A percentile compares a stretch with the other conserved stretches of the same genome.
These are phyloP conservation scores for Saccostrea glomerata DNA, from an alignment of 1,140 invertebrate genomes.

Conservation along the genomic window DNA sequence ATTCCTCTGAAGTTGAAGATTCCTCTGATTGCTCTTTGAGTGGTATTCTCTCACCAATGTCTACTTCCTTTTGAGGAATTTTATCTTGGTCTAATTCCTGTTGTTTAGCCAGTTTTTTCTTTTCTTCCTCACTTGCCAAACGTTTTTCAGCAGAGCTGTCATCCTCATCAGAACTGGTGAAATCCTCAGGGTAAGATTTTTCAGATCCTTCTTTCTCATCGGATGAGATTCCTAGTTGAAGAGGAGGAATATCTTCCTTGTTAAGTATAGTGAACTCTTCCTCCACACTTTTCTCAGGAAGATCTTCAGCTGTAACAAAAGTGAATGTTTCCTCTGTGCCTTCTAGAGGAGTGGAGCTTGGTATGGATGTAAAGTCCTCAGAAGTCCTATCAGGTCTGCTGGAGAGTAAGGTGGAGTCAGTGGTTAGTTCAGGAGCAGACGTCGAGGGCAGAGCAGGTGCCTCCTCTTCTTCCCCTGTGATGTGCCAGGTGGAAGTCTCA, in stretches of 20 bases:
- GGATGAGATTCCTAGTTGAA: constrained; percentile 49
- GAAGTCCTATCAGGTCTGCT: constrained; percentile 38
- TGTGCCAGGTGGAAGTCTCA: constrained; percentile 38
- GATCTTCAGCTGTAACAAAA: constrained; percentile 42
- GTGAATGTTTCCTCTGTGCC: constrained; percentile 45
- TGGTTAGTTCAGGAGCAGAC: constrained; percentile 18
- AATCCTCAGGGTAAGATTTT: constrained; percentile 44
- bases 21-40: not conserved
- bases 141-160: constrained; percentile 30
- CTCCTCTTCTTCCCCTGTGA: constrained; percentile 44
- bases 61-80: constrained; percentile 9
- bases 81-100: not conserved
- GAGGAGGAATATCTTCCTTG: constrained; percentile 56
- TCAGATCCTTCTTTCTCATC: constrained; percentile 53
- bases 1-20: constrained; percentile 23
- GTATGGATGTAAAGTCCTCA: constrained; percentile 33
- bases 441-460: not conserved
- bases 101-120: not conserved
- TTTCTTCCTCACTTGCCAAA: not conserved
- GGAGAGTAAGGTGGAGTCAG: not conserved
- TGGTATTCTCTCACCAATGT: not conserved
- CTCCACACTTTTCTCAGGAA: constrained; percentile 47
- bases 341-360: constrained; percentile 31
- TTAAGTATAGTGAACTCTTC: constrained; percentile 56
- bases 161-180: constrained; percentile 48